Evolutionary conservation across 2,797 vertebrate genomes (phyloP).

Genomic region (Neosilurus hyrtlii): DNA sequence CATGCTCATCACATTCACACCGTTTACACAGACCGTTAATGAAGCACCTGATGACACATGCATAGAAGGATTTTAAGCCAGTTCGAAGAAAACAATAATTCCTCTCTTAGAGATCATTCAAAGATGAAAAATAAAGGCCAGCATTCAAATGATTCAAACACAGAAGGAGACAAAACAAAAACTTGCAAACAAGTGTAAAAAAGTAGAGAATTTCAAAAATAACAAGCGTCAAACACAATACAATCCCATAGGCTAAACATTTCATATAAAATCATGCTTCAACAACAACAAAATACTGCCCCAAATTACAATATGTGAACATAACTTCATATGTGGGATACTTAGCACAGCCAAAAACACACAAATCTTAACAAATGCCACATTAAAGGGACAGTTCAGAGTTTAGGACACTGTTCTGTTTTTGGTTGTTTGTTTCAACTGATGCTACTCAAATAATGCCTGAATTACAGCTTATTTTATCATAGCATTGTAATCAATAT

Average conservation of each 20-base stretch:
- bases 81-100: slow-evolving; percentile 2
- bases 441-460: no score
- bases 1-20: neutral
- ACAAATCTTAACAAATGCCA: neutral
- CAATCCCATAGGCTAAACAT: neutral
- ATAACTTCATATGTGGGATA: neutral
- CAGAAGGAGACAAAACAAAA: neutral
- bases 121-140: slow-evolving; percentile 11
- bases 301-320: neutral
- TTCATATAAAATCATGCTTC: slow-evolving; percentile 15
- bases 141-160: neutral
- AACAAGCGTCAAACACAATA: neutral
- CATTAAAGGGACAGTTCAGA: slow-evolving; percentile 43
- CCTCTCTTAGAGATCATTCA: neutral
- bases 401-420: neutral
- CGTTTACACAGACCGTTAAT: neutral
- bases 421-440: neutral
- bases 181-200: slow-evolving; percentile 1
- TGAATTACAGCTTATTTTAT: no score
- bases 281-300: neutral
- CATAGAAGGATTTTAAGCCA: neutral
- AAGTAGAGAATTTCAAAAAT: neutral
- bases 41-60: slow-evolving; percentile 6
- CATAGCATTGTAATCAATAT: neutral
- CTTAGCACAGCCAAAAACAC: neutral